Conservation (phyloP, 2,888 invertebrate genomes). For the Eulithis prunata region DNA sequence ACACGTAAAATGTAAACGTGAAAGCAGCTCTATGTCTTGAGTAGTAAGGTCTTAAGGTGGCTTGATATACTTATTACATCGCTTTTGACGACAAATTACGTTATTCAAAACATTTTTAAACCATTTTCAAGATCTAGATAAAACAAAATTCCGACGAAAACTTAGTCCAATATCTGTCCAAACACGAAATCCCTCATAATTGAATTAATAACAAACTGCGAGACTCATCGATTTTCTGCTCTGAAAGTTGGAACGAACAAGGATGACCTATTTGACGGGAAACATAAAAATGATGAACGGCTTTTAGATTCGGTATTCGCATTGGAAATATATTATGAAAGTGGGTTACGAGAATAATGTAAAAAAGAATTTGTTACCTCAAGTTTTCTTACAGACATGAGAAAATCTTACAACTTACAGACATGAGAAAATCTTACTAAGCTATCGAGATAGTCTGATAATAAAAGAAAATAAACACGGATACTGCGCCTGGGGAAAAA, state of each 20-base stretch:
- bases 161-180: conserved; percentile 1
- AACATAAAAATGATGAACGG: conserved; percentile 11
- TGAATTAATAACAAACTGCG: conserved; percentile 25
- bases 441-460: neutral
- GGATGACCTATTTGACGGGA: conserved; percentile 9
- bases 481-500: no score
- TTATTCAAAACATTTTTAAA: neutral
- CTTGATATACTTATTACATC: no score
- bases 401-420: neutral
- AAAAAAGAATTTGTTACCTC: neutral
- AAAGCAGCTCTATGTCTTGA: no score
- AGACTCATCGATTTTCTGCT: conserved; percentile 11
- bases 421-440: neutral
- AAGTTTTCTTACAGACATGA: no score
- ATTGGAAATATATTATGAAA: conserved; percentile 16
- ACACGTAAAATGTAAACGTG: no score
- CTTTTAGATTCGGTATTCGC: conserved; percentile 1
- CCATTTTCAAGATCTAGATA: neutral
- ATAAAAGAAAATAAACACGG: no score
- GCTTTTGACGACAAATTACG: neutral
- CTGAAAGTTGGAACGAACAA: neutral
- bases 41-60: no score
- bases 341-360: conserved; percentile 1
- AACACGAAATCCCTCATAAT: conserved; percentile 23
- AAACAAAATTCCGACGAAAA: conserved; percentile 10